Evolutionary conservation across 2,888 invertebrate species (phyloP).

Genomic region (Adela reaumurella): DNA sequence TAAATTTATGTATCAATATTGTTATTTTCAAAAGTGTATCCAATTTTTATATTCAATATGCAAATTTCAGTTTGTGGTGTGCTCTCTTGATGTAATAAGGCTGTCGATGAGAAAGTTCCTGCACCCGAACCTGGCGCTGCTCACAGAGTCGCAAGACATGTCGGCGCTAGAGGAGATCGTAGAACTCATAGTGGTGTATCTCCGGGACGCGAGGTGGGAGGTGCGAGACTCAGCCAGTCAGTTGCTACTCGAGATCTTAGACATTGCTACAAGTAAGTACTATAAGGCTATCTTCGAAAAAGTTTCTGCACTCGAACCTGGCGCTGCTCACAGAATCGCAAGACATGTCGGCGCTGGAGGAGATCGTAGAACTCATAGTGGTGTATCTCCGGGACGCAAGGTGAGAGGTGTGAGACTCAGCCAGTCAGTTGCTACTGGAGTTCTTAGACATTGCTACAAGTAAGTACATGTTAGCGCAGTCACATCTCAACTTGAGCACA

Average conservation of each 20-base stretch:
- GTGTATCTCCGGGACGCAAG: constrained; percentile 66
- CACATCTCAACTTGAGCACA: no score
- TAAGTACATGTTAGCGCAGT: no score
- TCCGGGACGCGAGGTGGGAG: constrained; percentile 75
- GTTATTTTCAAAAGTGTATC: no score
- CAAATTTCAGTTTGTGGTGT: constrained; percentile 71
- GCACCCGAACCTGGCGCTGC: constrained; percentile 70
- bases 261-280: constrained; percentile 66
- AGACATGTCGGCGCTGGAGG: constrained; percentile 60
- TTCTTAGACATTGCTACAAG: constrained; percentile 69
- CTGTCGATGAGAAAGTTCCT: constrained; percentile 71
- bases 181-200: constrained; percentile 62
- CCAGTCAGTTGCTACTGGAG: constrained; percentile 67
- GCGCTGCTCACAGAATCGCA: constrained; percentile 67
- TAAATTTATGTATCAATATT: no score
- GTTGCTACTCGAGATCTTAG: constrained; percentile 65
- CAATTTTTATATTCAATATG: no score
- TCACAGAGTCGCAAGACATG: constrained; percentile 64
- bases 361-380: constrained; percentile 64
- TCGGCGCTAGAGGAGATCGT: constrained; percentile 64
- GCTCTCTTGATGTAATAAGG: constrained; percentile 66
- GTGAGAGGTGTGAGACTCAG: constrained; percentile 79
- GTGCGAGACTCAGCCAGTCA: constrained; percentile 75
- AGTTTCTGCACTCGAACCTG: constrained; percentile 74
- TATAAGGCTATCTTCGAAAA: constrained; percentile 34